Conservation (phyloP, 2,888 invertebrate genomes). For the Gryllus longicercus region DNA sequence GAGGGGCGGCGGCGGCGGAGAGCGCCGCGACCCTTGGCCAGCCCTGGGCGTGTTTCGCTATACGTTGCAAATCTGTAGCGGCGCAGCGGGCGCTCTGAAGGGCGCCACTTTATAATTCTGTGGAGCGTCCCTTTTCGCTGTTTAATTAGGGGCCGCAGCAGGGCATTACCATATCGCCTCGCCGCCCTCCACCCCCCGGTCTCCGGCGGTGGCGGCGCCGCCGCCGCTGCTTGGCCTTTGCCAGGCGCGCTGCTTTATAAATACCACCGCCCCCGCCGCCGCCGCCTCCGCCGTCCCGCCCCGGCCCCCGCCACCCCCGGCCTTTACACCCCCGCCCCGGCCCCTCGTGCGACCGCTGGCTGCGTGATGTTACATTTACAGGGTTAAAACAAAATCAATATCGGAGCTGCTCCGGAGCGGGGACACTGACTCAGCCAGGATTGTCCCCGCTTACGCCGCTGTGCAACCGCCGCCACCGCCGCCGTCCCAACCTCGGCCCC, state of each 20-base stretch:
- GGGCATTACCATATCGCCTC: conserved; percentile 36
- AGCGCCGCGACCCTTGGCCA: not conserved
- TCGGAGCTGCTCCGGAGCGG: conserved; percentile 23
- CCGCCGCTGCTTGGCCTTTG: conserved; percentile 35
- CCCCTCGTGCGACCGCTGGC: not conserved
- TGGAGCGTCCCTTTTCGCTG: conserved; percentile 35
- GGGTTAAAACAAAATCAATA: conserved; percentile 36
- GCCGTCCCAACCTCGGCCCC: not conserved
- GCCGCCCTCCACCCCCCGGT: conserved; percentile 34
- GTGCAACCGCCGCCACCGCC: conserved; percentile 5
- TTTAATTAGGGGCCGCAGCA: conserved; percentile 36
- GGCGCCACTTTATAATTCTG: conserved; percentile 36
- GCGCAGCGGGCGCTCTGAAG: conserved; percentile 24
- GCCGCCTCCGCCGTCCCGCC: conserved; percentile 28
- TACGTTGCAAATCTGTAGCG: conserved; percentile 28
- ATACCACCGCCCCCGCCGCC: conserved; percentile 35
- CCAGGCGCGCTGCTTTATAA: conserved; percentile 34
- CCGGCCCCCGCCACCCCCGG: not conserved
- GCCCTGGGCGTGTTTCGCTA: not conserved
- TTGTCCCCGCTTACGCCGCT: not conserved
- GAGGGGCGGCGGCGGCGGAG: too few species aligned
- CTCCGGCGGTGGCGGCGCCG: conserved; percentile 32
- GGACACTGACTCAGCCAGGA: conserved; percentile 20
- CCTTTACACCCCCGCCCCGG: conserved; percentile 19
- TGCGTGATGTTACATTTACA: conserved; percentile 33